These are phyloP conservation scores for Uloborus diversus DNA, from an alignment of 1,140 invertebrate genomes.

Conservation along the genomic window DNA sequence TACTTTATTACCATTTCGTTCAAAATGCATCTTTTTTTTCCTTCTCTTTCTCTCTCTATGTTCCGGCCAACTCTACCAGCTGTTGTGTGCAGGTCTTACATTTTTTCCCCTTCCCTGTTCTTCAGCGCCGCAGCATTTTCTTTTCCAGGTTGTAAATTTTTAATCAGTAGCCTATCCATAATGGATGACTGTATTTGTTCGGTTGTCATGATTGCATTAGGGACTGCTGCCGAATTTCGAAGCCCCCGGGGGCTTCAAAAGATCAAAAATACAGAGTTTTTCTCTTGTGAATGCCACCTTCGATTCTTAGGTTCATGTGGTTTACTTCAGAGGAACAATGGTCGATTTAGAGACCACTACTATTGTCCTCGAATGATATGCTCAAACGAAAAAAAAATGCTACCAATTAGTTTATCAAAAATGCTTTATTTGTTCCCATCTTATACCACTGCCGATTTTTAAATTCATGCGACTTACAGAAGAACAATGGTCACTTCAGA, in stretches of 20 bases:
- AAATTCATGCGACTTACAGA: no score
- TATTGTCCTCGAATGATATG: no score
- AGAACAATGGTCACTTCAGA: no score
- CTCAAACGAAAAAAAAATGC: no score
- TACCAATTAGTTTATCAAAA: no score
- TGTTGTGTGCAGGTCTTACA: no score
- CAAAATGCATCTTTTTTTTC: no score
- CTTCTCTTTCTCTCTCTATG: no score
- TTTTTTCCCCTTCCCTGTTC: not conserved
- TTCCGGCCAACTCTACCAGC: no score
- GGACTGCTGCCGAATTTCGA: not conserved
- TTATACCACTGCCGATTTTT: no score
- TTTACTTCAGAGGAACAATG: not conserved
- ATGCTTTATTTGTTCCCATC: no score
- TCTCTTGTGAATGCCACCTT: not conserved
- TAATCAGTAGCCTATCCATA: slow-evolving; percentile 4
- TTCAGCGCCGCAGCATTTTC: not conserved
- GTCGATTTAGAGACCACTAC: not conserved
- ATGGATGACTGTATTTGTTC: not conserved
- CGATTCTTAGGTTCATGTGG: not conserved
- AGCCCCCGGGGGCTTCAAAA: not conserved
- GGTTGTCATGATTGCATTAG: not conserved
- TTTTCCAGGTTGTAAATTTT: not conserved
- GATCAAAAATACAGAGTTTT: slow-evolving; percentile 4
- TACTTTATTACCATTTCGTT: not conserved